Base-by-base conservation (phyloP, 2,888 invertebrate species). In the Melitaea athalia region DNA sequence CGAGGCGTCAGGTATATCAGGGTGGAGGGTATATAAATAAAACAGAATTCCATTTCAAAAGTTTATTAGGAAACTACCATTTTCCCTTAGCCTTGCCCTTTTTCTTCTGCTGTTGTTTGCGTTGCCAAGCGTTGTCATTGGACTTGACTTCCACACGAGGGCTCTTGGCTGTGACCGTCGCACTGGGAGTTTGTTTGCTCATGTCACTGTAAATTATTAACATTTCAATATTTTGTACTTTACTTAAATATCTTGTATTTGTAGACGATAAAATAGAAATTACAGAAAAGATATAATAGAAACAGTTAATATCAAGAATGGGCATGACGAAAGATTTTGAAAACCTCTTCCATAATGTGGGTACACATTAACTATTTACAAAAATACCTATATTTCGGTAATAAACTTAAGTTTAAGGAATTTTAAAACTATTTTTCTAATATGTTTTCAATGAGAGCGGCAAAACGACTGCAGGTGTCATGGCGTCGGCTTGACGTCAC, bases 61-160 rank as follows among this genome's bases (percentile, higher is more conserved):
- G n/a, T 55, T 31, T 55, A 33, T 10, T 55, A 38, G n/a, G 17
- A n/a, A 57, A 74, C 84, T 85, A 90, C 88, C 88, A 90, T 75
- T 91, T 90, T 75, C 89, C 85, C 45, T 71, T 71, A 0, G 86
- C 86, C 72, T 91, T 91, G 77, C 95, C 96, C 87, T 96, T 96
- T 84, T 95, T 96, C 85, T 95, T 95, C 82, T 95, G 95, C 69
- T 95, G 95, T 64, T 95, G 95, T 79, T 95, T 96, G 75, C 95
- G 94, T 77, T 96, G 95, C 86, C 96, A 96, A n/a, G 95, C 94
- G 68, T 95, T 95, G 45, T 93, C 93, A 0, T 92, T 80, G 52
- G 94, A 89, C 74, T 94, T 94, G 72, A 93, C 90, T 70, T 94
- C 95, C 4, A 93, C 94, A 33, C 95, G 95, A 0, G 94, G 93